Base-by-base conservation (phyloP, 2,797 vertebrate species). In the Huso huso region DNA sequence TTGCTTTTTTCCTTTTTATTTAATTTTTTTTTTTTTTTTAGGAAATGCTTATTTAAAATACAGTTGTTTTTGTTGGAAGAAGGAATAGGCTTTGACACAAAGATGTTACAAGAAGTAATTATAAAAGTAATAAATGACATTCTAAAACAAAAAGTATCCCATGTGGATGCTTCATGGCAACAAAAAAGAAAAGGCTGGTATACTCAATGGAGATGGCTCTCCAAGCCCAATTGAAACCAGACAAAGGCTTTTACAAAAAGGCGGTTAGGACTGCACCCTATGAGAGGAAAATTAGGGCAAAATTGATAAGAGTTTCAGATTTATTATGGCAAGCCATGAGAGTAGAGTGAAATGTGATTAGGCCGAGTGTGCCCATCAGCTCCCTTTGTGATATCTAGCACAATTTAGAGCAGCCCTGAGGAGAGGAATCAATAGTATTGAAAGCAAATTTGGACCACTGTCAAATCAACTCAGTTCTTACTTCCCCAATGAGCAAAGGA, bases 381-480 rank as follows among this genome's bases (percentile, higher is more conserved):
- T 70, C 75, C 37, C 67, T 76, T 80, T 81, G 72, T 79, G 83
- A 78, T 81, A 81, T 53, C 53, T 68, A 78, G 73, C 71, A 79
- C 69, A 68, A 74, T 81, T 79, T 66, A 78, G 75, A 66, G 64
- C 70, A 79, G 82, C 74, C 76, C 78, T 72, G 77, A 82, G 82
- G 78, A 85, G 71, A 73, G 75, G 80, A 87, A 88, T 89, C 84
- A 70, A 89, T 90, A 83, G 71, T 61, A 81, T 70, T 88, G 90
- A 90, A 81, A 88, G 82, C 83, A 83, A 83, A 85, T 87, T 87
- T 82, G 82, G 84, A 91, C 80, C 76, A 72, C 79, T 89, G 88
- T 90, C 87, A 88, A 86, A 83, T 86, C 82, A 82, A 78, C 74
- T 83, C 83, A 86, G 87, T 87, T 86, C 76, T 78, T 80, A 77